A percentile compares a stretch with the other conserved stretches of the same genome.
phyloP scores from a whole-genome alignment of 1,140 invertebrate genomes.

The Anastrepha ludens region DNA sequence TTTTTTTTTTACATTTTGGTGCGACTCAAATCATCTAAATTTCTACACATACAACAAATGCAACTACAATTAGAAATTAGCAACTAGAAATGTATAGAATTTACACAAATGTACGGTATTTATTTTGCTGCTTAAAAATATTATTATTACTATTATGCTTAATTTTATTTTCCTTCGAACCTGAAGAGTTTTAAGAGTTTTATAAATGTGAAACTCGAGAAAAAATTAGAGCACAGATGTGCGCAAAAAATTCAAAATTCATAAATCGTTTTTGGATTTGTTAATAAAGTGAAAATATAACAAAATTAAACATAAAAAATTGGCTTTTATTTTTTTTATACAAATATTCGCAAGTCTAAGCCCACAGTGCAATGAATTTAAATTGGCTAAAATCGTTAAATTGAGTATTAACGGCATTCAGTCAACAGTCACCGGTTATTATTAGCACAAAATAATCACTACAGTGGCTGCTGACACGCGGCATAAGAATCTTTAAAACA shows the following conservation, averaged over 20 bases:
- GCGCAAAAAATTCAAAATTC: background rate
- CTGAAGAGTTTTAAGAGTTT: background rate
- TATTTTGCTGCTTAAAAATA: conserved; percentile 26
- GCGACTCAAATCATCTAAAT: conserved; percentile 51
- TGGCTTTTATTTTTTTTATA: conserved; percentile 26
- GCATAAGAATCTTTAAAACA: too few relatives aligned
- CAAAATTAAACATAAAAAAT: conserved; percentile 11
- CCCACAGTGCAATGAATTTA: background rate
- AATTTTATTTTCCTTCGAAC: conserved; percentile 19
- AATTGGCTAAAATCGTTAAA: too few relatives aligned
- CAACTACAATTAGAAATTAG: conserved; percentile 17
- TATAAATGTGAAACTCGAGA: background rate
- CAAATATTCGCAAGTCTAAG: background rate
- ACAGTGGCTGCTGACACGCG: too few relatives aligned
- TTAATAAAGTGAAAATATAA: conserved; percentile 39
- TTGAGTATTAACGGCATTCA: too few relatives aligned
- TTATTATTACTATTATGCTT: background rate
- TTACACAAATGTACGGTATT: conserved; percentile 39
- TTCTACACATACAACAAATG: conserved; percentile 40
- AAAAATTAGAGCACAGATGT: background rate
- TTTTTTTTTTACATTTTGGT: conserved; percentile 54
- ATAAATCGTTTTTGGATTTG: conserved; percentile 30
- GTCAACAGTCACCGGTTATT: too few relatives aligned
- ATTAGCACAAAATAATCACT: too few relatives aligned
- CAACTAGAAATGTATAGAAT: conserved; percentile 25